Base-by-base conservation (phyloP, 2,113 vertebrate genomes). In the Nerophis ophidion region DNA sequence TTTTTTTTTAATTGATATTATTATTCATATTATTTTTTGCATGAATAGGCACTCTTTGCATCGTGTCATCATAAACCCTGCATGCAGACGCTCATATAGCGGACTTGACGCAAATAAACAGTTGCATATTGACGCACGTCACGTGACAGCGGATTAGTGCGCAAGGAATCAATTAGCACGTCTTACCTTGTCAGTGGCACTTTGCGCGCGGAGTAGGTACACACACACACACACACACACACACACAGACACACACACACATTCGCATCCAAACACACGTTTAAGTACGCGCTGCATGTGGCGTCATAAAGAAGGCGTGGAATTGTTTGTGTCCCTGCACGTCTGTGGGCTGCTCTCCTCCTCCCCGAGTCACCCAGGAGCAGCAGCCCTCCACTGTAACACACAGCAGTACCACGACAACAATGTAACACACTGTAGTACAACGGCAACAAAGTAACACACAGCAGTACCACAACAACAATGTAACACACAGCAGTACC, bases 121-220 rank as follows among this genome's bases (percentile, higher is more conserved):
- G 6, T 10, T 10, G 38, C 36, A 56, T 4, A 56, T 17, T 13
- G 38, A 56, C 16, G 52, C n/a, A 13, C 34, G 52, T 55, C 35
- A 42, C 1, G 40, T 44, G 10, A 44, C 10, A 12, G 40, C 12
- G 40, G 40, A 44, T 44, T 44, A 11, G 40, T 44, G 40, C 7
- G 35, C 35, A 11, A 8, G 14, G 52, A 9, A 9, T 52, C 6
- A 54, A 60, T 38, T 5, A 17, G 2, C 2, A 6, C 38, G 16
- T 68, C 81, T 81, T 81, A 84, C 81, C 81, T 80, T 68, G 26
- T 53, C 47, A 64, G 68, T 52, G 33, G 45, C 52, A 57, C 26
- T 26, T 26, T 1, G 26, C 26, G 26, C 26, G 26, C 26, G 26
- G 65, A 62, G 53, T 66, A 34, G 48, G 45, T 76, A 15, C 62